These are phyloP conservation scores for Tridacna crocea DNA, from an alignment of 2,888 invertebrate species.

Conservation along the genomic window DNA sequence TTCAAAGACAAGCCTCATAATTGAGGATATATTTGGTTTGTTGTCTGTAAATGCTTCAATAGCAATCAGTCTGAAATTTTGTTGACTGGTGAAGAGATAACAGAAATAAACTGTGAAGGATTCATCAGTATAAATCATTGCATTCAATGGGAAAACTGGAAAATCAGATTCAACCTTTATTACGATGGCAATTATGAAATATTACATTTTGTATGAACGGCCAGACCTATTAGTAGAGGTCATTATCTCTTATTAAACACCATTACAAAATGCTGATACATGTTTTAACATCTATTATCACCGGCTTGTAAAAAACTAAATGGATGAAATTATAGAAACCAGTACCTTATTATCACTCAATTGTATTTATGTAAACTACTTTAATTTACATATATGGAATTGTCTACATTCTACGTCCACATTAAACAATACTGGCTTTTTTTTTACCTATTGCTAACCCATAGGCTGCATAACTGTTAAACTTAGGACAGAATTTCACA, in stretches of 20 bases:
- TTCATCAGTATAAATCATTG: conserved; percentile 22
- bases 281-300: conserved; percentile 17
- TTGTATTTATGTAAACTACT: conserved; percentile 15
- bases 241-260: conserved; percentile 27
- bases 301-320: conserved; percentile 13
- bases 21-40: too few relatives aligned
- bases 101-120: conserved; percentile 23
- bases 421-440: too few relatives aligned
- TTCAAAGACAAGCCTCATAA: too few relatives aligned
- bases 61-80: too few relatives aligned
- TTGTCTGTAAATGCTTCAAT: too few relatives aligned
- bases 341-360: neutral
- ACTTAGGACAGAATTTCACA: too few relatives aligned
- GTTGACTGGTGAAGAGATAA: neutral
- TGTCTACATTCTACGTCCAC: neutral
- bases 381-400: neutral
- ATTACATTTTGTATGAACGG: conserved; percentile 25
- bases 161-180: conserved; percentile 22
- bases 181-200: conserved; percentile 28
- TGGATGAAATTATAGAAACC: conserved; percentile 14
- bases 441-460: too few relatives aligned
- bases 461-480: too few relatives aligned
- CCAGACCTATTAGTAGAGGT: conserved; percentile 17
- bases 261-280: conserved; percentile 14
- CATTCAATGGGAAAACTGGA: conserved; percentile 19